Base-by-base conservation (phyloP, 2,797 vertebrate species). In the Poeciliopsis gracilis region DNA sequence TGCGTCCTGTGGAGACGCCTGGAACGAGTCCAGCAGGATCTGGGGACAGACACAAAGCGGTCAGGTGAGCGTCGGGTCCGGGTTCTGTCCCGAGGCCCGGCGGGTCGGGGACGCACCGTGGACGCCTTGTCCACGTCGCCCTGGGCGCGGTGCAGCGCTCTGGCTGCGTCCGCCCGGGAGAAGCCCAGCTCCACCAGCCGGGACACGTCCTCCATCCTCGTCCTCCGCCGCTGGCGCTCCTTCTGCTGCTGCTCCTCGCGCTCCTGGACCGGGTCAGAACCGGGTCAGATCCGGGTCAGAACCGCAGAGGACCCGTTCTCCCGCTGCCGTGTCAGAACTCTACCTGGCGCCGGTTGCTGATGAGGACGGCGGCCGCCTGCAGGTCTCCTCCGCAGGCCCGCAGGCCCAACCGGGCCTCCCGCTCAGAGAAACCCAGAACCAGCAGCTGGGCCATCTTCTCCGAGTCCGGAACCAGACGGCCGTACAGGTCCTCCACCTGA, bases 351-450 rank as follows among this genome's bases (percentile, higher is more conserved):
- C 96, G 95, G 90, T 88, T 94, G 82, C 90, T 95, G 88, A 99
- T 97, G 43, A 97, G 97, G 13, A 85, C 84, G 25, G 94, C 97
- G 0, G 98, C 98, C 0, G 94, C 92, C 28, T 96, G 94, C 87
- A 98, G 81, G 1, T 98, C 94, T 46, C 98, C 98, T 0, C 95
- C 92, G 88, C 97, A 98, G 0, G 98, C 98, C 79, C 98, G 86
- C 69, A 99, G 95, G 8, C 97, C 97, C 1, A 99, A 95, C 0
- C 98, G 97, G 38, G 97, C 96, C 73, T 99, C 98, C 91, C 97
- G 96, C 25, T 97, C 96, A 0, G 94, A 96, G 92, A 97, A 99
- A 0, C 97, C 98, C 91, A 99, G 83, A 33, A 88, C 77, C 45
- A 96, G 88, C 79, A 99, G 93, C 82, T 92, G 90, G 30, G 88